Base-by-base conservation (phyloP, 2,113 vertebrate genomes). In the Prietella phreatophila region DNA sequence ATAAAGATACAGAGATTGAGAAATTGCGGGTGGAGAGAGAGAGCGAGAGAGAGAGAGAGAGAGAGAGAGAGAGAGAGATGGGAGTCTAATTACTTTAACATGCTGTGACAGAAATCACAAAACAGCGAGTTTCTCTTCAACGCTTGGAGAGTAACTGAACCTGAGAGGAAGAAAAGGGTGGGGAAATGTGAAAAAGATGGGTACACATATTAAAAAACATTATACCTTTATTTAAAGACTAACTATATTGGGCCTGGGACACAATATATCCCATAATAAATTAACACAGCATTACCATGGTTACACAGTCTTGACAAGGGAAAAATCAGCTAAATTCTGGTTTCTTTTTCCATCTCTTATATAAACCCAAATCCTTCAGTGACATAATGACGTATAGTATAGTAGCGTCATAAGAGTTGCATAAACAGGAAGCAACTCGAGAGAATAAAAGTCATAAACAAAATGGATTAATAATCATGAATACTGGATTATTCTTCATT, bases 61-160 rank as follows among this genome's bases (percentile, higher is more conserved):
- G 61, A 39, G 36, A 80, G 36, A 84, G 84, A 61, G 86, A 83
- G 73, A 80, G 81, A 84, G 91, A 60, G 82, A 85, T 15, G 22
- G 33, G 58, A 87, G 71, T 73, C 78, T 82, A 84, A 91, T 86
- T 89, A 88, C 75, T 88, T 84, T 82, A 88, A 76, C 82, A 85
- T 85, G 88, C 61, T 60, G 67, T 63, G 85, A 84, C 73, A 88
- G 67, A 88, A 87, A 91, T 87, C 83, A 83, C 73, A 88, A 84
- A 73, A 60, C 61, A 84, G 79, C 56, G 83, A 81, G 79, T 63
- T 76, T n/a, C 36, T 87, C 79, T 78, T 78, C n/a, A 65, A 69
- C 20, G 76, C 13, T 47, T 85, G 58, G 81, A 17, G 36, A 84
- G 81, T 25, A 83, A 80, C 65, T 27, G 30, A 87, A 75, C 42